A percentile compares a stretch with the other conserved stretches of the same genome.
phyloP scores from a whole-genome alignment of 2,797 vertebrate species.

The Enteromius treurensis region DNA sequence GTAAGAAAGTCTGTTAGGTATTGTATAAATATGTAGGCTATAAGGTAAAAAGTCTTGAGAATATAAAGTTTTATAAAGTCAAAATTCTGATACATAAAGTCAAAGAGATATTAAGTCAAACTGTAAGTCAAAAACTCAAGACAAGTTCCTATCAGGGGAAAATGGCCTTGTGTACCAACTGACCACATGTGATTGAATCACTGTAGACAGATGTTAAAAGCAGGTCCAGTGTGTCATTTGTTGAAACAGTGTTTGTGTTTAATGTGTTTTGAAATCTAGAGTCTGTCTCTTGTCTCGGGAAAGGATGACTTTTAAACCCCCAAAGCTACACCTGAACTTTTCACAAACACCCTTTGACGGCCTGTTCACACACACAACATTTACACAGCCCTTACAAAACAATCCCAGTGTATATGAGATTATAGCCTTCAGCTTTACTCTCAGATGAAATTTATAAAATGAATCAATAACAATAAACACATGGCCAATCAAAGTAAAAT shows the following conservation, averaged over 20 bases:
- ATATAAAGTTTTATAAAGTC: background rate
- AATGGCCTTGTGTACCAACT: background rate
- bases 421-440: background rate
- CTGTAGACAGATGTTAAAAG: conserved; percentile 18
- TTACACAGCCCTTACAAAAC: background rate
- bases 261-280: conserved; percentile 20
- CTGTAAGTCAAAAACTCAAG: background rate
- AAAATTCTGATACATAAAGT: background rate
- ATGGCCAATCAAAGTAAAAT: background rate
- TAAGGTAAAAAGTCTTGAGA: background rate
- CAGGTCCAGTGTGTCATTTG: background rate
- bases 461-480: background rate
- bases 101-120: background rate
- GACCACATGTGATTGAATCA: background rate
- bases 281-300: conserved; percentile 1
- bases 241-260: background rate
- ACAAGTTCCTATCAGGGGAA: background rate
- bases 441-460: background rate
- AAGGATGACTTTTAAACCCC: conserved; percentile 3
- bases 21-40: background rate
- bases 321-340: conserved; percentile 29
- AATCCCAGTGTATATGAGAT: background rate
- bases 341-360: conserved; percentile 17
- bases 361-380: background rate
- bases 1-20: background rate